Base-by-base conservation (phyloP, 2,113 vertebrate species). In the Eulemur macaco region DNA sequence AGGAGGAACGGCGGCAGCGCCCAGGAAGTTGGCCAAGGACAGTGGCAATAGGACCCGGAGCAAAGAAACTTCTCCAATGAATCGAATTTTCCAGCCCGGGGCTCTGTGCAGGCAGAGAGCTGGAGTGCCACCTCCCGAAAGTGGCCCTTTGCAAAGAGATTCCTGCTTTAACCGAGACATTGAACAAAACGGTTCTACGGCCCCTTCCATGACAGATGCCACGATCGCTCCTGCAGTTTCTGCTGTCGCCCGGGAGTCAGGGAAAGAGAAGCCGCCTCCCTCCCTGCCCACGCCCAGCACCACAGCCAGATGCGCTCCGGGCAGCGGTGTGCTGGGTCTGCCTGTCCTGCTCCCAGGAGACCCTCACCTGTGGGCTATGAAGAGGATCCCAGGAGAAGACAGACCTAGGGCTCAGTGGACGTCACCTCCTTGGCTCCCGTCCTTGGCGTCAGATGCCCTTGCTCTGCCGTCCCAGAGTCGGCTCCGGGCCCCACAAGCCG, bases 311-410 rank as follows among this genome's bases (percentile, higher is more conserved):
- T 0, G 1, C 0, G 2, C 27, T 5, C 25, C 10, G 1, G 8
- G 8, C 6, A 10, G 45, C 0, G 0, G 7, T 0, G 1, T 10
- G 13, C 77, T 0, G 5, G 27, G n/a, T 29, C 58, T 7, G 1
- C 39, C 3, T 0, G 15, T 9, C 17, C 50, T 4, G 17, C 13
- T 39, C 66, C 47, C 0, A 9, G 4, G 64, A 47, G 37, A 9
- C 50, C 64, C 37, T 29, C 20, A 4, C 2, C 5, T 17, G 52
- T 13, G 21, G 58, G 27, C 80, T 42, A 2, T 7, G 8, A 31
- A 45, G 27, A 42, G 80, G n/a, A 1, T 31, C 78, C 9, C 14
- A 3, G n/a, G 56, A 31, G 52, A 29, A 50, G 39, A 25, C 25
- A 34, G 66, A 25, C 0, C 0, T 1, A 5, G 1, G 13, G 52